A percentile compares a stretch with the other conserved stretches of the same genome.
Conservation (phyloP, 2,888 invertebrate species). For the Philereme transversata region DNA sequence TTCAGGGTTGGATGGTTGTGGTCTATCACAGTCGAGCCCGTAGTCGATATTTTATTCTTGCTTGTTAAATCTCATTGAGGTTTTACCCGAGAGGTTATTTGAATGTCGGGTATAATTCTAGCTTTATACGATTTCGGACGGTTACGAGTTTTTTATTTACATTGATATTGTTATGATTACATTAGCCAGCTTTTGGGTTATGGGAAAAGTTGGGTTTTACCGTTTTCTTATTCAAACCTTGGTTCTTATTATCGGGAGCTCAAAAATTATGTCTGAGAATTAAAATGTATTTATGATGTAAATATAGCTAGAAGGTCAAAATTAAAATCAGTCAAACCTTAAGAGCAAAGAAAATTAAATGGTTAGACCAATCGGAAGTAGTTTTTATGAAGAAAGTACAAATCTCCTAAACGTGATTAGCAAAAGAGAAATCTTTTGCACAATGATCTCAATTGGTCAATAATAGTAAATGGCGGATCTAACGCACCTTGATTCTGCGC, state of each 20-base stretch:
- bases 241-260: not conserved
- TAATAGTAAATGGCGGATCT: slow-evolving; percentile 33
- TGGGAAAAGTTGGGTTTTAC: slow-evolving; percentile 22
- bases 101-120: slow-evolving; percentile 45
- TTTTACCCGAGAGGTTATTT: slow-evolving; percentile 63
- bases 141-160: slow-evolving; percentile 33
- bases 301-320: too few species aligned
- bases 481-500: slow-evolving; percentile 52
- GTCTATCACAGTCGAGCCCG: slow-evolving; percentile 54
- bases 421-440: slow-evolving; percentile 48
- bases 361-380: not conserved
- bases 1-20: slow-evolving; percentile 42
- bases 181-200: slow-evolving; percentile 25
- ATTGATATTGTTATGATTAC: slow-evolving; percentile 33
- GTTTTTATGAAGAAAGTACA: slow-evolving; percentile 4
- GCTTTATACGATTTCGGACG: slow-evolving; percentile 36
- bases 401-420: slow-evolving; percentile 38
- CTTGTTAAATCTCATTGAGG: slow-evolving; percentile 76
- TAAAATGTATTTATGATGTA: too few species aligned
- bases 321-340: too few species aligned
- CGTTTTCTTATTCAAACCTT: slow-evolving; percentile 12
- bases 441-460: slow-evolving; percentile 46
- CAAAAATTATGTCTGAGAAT: too few species aligned
- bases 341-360: not conserved
- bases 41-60: slow-evolving; percentile 76